Evolutionary conservation across 2,888 invertebrate genomes (phyloP).

Genomic region (Acleris emargana): DNA sequence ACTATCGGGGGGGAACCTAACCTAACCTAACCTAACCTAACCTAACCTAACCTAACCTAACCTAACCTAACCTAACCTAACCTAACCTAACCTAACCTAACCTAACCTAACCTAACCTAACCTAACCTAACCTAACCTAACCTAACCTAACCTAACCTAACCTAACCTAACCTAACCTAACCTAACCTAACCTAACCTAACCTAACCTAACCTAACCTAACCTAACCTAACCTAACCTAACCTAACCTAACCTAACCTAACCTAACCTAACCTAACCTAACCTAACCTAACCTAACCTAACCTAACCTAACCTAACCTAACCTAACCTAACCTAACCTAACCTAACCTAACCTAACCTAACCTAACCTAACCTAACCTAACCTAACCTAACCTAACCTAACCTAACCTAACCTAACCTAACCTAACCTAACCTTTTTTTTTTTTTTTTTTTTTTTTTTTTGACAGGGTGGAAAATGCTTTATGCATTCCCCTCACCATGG

Average conservation of each 20-base stretch:
- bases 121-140: conserved; percentile 39
- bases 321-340: conserved; percentile 26
- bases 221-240: conserved; percentile 28
- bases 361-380: conserved; percentile 19
- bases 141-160: conserved; percentile 38
- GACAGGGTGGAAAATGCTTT: too few relatives aligned
- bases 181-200: conserved; percentile 26
- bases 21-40: conserved; percentile 15
- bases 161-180: conserved; percentile 38
- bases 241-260: conserved; percentile 31
- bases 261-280: conserved; percentile 29
- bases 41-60: conserved; percentile 15
- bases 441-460: too few relatives aligned
- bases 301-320: conserved; percentile 26
- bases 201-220: conserved; percentile 15
- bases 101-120: conserved; percentile 38
- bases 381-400: conserved; percentile 29
- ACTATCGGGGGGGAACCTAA: too few relatives aligned
- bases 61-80: conserved; percentile 39
- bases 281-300: conserved; percentile 18
- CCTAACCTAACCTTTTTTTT: conserved; percentile 37
- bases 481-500: too few relatives aligned
- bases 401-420: conserved; percentile 42
- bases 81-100: conserved; percentile 41
- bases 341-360: conserved; percentile 23